Evolutionary conservation across 2,797 vertebrate genomes (phyloP).

Genomic region (Microctenopoma stevenorrisi): DNA sequence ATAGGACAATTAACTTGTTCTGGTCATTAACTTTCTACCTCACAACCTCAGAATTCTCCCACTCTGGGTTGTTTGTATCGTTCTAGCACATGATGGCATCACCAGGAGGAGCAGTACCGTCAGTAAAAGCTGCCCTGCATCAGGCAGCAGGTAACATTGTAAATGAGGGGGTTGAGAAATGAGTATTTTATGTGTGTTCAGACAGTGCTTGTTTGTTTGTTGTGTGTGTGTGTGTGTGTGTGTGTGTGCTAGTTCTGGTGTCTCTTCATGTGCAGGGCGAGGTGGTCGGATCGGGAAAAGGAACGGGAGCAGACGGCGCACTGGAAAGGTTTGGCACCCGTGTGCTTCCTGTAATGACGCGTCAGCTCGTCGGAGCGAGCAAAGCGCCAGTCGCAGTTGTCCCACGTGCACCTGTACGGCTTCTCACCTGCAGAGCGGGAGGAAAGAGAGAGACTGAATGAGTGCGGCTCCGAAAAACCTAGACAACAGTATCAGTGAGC

Average conservation of each 20-base stretch:
- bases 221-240: conserved; percentile 4
- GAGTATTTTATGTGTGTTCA: conserved; percentile 38
- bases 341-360: conserved; percentile 98
- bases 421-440: conserved; percentile 89
- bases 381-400: conserved; percentile 98
- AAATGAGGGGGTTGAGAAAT: conserved; percentile 15
- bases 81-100: conserved; percentile 53
- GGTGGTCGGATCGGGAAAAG: conserved; percentile 98
- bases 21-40: conserved; percentile 42
- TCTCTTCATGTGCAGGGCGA: conserved; percentile 98
- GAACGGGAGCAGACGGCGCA: conserved; percentile 96
- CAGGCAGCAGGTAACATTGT: conserved; percentile 37
- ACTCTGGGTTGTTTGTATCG: conserved; percentile 37
- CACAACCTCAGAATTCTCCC: conserved; percentile 45
- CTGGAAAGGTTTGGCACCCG: conserved; percentile 98
- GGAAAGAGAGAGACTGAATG: conserved; percentile 1
- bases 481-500: background rate
- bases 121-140: conserved; percentile 37
- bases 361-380: conserved; percentile 97
- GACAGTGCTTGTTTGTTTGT: conserved; percentile 43
- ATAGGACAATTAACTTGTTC: conserved; percentile 39
- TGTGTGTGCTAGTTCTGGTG: conserved; percentile 88
- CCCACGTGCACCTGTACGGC: conserved; percentile 98
- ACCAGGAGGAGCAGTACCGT: conserved; percentile 62
- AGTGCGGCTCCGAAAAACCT: conserved; percentile 5